A percentile compares a stretch with the other conserved stretches of the same genome.
phyloP scores from a whole-genome alignment of 2,113 vertebrate genomes.

The Talpa occidentalis region DNA sequence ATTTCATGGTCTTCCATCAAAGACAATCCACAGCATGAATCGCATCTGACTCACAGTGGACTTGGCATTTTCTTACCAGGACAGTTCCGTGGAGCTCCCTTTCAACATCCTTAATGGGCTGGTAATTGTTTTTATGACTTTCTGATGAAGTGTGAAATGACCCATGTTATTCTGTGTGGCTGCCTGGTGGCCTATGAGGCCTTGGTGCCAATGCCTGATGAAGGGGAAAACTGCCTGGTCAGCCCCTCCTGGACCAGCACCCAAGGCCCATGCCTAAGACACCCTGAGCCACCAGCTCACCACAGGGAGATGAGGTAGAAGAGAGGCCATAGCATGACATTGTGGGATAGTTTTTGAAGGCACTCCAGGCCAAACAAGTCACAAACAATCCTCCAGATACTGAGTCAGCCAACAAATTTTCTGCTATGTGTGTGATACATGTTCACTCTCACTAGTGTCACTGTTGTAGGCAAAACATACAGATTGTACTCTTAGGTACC shows the following conservation, averaged over 20 bases:
- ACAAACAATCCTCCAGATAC: background rate
- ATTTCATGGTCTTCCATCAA: background rate
- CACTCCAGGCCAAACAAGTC: background rate
- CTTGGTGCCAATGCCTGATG: background rate
- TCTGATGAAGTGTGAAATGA: conserved; percentile 43
- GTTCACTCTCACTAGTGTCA: background rate
- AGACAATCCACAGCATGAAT: background rate
- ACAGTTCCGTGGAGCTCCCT: background rate
- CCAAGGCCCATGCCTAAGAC: background rate
- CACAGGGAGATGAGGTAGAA: background rate
- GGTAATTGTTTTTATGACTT: conserved; percentile 45
- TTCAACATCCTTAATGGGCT: conserved; percentile 25
- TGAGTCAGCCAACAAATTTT: background rate
- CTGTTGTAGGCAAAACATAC: background rate
- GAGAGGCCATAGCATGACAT: background rate
- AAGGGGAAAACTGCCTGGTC: background rate
- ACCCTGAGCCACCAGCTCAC: background rate
- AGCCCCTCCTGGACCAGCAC: background rate
- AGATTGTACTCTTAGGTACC: background rate
- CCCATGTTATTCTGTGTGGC: background rate
- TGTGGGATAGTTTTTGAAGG: background rate
- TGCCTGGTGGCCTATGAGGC: background rate
- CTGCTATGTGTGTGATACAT: no score
- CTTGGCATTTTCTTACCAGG: background rate
- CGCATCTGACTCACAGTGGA: background rate